These are phyloP conservation scores for Plodia interpunctella DNA, from an alignment of 1,140 invertebrate species.

Conservation along the genomic window DNA sequence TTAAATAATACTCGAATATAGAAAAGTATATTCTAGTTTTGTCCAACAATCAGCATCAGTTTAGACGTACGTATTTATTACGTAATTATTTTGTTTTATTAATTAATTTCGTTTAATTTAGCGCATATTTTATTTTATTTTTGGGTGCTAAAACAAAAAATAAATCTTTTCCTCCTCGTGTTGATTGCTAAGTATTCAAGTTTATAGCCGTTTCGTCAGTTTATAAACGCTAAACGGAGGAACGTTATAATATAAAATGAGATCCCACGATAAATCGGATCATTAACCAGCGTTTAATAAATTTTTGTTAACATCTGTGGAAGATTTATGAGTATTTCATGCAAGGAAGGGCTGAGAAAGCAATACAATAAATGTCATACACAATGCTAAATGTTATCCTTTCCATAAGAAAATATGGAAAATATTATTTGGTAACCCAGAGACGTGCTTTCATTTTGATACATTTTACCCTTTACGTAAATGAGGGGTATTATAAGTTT, in stretches of 20 bases:
- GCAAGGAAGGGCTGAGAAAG: constrained; percentile 1
- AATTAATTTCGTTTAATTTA: no score
- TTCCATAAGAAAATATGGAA: background rate
- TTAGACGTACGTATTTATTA: no score
- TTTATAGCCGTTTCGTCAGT: constrained; percentile 5
- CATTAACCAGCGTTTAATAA: constrained; percentile 14
- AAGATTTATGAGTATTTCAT: constrained; percentile 6
- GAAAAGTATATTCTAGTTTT: no score
- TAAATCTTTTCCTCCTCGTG: no score
- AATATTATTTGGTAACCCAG: background rate
- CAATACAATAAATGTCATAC: constrained; percentile 4
- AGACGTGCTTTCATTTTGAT: no score
- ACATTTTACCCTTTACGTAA: no score
- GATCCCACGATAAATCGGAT: constrained; percentile 12
- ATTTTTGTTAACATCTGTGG: constrained; percentile 8
- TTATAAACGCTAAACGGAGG: constrained; percentile 18
- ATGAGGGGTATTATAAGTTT: no score
- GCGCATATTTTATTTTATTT: no score
- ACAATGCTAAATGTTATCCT: constrained; percentile 2
- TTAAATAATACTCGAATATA: no score
- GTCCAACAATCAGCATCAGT: no score
- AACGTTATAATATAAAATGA: constrained; percentile 17
- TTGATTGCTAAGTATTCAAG: constrained; percentile 9
- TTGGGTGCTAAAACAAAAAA: no score
- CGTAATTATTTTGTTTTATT: no score